Conservation (phyloP, 2,888 invertebrate genomes). For the Chrysolina americana region DNA sequence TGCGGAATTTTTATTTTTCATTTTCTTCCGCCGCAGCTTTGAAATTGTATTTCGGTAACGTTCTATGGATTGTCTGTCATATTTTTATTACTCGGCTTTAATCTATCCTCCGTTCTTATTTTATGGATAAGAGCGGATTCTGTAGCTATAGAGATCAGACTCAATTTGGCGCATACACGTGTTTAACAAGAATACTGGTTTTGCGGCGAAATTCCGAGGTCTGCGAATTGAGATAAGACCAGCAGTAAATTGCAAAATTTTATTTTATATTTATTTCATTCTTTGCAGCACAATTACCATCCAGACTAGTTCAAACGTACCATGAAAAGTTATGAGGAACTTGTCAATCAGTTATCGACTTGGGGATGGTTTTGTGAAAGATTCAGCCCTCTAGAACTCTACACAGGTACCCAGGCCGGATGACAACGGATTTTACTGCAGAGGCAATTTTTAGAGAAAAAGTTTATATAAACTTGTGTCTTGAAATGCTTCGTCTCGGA, state of each 20-base stretch:
- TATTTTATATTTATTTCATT: background rate
- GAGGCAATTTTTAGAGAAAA: no score
- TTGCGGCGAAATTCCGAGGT: conserved; percentile 1
- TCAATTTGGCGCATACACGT: conserved; percentile 24
- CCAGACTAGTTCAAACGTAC: no score
- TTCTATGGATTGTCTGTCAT: conserved; percentile 61
- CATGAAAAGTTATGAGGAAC: no score
- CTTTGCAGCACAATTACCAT: background rate
- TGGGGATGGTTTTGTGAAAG: no score
- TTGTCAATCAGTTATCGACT: no score
- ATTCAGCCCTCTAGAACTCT: no score
- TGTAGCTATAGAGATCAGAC: conserved; percentile 32
- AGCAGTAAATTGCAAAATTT: background rate
- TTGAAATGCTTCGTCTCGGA: no score
- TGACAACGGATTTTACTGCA: no score
- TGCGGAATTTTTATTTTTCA: conserved; percentile 55
- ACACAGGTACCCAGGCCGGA: no score
- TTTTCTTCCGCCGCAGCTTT: conserved; percentile 46
- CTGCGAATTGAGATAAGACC: conserved; percentile 16
- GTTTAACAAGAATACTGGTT: conserved; percentile 9
- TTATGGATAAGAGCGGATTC: conserved; percentile 43
- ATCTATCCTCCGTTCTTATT: conserved; percentile 46
- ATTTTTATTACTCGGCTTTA: conserved; percentile 60
- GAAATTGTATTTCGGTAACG: conserved; percentile 62
- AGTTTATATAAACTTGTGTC: no score